Conservation (phyloP, 1,140 invertebrate genomes). For the Calephelis nemesis region DNA sequence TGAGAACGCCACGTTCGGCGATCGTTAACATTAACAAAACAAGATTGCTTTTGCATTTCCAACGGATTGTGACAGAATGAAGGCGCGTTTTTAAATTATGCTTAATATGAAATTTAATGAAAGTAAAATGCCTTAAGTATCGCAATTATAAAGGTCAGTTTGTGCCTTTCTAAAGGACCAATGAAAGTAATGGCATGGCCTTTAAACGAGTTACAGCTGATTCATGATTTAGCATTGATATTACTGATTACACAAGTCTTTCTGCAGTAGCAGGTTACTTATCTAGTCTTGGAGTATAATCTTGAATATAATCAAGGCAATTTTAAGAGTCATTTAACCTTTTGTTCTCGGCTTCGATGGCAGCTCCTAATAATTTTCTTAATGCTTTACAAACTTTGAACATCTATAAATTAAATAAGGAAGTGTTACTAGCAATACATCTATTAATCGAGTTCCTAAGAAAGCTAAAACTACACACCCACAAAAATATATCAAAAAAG, state of each 20-base stretch:
- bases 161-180: constrained; percentile 11
- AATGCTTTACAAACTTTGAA: no score
- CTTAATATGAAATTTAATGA: constrained; percentile 19
- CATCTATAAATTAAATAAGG: no score
- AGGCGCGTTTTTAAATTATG: constrained; percentile 42
- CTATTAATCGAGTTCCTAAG: no score
- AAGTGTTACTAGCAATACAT: no score
- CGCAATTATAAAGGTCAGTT: constrained; percentile 28
- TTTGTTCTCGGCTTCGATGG: no score
- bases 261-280: no score
- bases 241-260: neutral
- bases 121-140: constrained; percentile 33
- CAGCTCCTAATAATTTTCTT: no score
- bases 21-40: constrained; percentile 68
- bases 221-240: constrained; percentile 13
- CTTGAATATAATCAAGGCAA: no score
- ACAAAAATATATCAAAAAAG: no score
- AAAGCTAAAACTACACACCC: no score
- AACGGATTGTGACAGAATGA: constrained; percentile 41
- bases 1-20: constrained; percentile 73
- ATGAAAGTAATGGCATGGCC: constrained; percentile 7
- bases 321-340: no score
- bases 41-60: constrained; percentile 57
- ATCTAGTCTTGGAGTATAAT: no score
- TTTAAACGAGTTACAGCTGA: constrained; percentile 18